phyloP scores from a whole-genome alignment of 1,140 invertebrate genomes.

The Medauroidea extradentata region DNA sequence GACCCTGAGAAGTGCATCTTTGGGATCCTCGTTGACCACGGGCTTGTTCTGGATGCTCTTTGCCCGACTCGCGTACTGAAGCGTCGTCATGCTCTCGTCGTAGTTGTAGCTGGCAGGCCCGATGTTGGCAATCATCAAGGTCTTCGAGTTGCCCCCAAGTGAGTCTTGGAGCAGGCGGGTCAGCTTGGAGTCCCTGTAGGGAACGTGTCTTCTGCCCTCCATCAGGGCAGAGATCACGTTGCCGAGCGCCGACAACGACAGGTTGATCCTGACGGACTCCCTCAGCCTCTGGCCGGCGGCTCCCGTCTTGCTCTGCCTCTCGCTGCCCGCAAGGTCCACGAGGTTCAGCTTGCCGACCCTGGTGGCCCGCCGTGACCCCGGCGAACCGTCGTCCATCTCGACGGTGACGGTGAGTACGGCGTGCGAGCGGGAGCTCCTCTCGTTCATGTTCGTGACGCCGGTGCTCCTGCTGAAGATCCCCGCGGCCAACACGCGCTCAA shows the following conservation, averaged over 20 bases:
- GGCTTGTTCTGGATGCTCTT: not conserved
- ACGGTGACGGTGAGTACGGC: constrained; percentile 99
- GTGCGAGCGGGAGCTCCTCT: constrained; percentile 95
- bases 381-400: too few relatives aligned
- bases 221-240: constrained; percentile 94
- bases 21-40: not conserved
- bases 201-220: constrained; percentile 77
- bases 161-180: constrained; percentile 91
- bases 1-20: not conserved
- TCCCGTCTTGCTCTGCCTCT: constrained; percentile 81
- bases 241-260: constrained; percentile 85
- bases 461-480: constrained; percentile 89
- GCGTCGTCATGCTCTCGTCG: not conserved
- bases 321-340: constrained; percentile 80
- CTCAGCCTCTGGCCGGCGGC: constrained; percentile 86
- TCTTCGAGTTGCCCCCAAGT: constrained; percentile 92
- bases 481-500: constrained; percentile 79
- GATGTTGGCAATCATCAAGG: constrained; percentile 95
- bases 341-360: constrained; percentile 67
- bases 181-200: constrained; percentile 92
- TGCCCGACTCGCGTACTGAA: not conserved
- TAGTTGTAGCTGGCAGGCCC: too few relatives aligned
- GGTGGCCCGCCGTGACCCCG: too few relatives aligned
- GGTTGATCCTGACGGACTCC: constrained; percentile 93
- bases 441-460: constrained; percentile 97